Evolutionary conservation across 2,888 invertebrate species (phyloP).

Genomic region (Ochropleura leucogaster): DNA sequence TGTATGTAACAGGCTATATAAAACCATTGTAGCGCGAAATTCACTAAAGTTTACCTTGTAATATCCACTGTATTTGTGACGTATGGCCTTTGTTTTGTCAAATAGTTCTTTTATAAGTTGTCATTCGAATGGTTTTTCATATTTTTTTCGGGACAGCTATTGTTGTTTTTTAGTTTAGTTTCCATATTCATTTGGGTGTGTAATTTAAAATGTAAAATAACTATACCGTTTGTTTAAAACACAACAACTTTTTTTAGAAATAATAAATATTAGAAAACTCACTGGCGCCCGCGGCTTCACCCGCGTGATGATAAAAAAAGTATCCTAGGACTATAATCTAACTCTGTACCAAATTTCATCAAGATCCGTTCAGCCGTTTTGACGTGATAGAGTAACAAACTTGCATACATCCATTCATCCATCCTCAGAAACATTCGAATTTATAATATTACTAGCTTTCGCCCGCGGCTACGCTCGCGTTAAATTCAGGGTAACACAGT

Average conservation of each 20-base stretch:
- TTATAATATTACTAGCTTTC: too few relatives aligned
- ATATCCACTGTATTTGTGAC: conserved; percentile 77
- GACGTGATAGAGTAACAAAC: too few relatives aligned
- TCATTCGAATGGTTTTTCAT: conserved; percentile 31
- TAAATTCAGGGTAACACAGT: too few relatives aligned
- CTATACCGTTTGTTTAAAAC: neutral
- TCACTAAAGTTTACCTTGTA: conserved; percentile 80
- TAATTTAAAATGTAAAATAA: neutral
- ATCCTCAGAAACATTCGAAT: too few relatives aligned
- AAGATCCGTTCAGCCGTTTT: too few relatives aligned
- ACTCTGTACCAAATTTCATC: too few relatives aligned
- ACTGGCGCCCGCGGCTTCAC: too few relatives aligned
- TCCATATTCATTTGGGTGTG: neutral
- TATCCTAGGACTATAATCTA: too few relatives aligned
- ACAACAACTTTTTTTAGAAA: neutral
- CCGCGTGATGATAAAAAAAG: too few relatives aligned
- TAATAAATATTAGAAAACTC: neutral
- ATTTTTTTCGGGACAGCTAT: neutral
- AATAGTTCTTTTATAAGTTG: conserved; percentile 36
- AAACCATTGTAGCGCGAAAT: conserved; percentile 83
- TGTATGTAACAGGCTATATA: conserved; percentile 88
- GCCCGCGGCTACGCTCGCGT: too few relatives aligned
- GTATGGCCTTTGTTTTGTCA: conserved; percentile 56
- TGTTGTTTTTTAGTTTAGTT: neutral
- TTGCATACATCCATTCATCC: too few relatives aligned